Evolutionary conservation across 2,113 vertebrate genomes (phyloP).

Genomic region (Actenoides hombroni): DNA sequence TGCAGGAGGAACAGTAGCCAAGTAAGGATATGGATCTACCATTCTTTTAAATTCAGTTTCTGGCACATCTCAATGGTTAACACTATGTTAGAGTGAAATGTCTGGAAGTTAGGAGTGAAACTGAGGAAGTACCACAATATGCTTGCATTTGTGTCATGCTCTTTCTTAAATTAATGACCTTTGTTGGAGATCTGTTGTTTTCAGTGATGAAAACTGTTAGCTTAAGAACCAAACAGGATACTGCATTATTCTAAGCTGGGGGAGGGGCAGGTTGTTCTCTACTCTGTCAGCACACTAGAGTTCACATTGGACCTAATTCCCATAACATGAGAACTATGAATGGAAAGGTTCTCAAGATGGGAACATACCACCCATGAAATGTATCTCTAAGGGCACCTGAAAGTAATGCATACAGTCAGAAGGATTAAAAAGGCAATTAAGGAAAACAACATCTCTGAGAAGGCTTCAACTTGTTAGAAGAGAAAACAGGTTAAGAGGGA

Average conservation of each 20-base stretch:
- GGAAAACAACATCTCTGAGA: background rate
- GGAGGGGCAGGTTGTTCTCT: background rate
- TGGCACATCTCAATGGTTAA: background rate
- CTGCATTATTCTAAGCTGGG: background rate
- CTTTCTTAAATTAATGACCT: background rate
- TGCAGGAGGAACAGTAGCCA: background rate
- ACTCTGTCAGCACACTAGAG: background rate
- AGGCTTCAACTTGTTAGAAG: background rate
- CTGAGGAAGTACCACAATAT: background rate
- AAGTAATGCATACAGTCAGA: background rate
- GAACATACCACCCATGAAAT: background rate
- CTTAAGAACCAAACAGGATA: background rate
- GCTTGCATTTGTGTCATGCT: background rate
- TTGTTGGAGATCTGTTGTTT: background rate
- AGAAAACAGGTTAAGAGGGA: background rate
- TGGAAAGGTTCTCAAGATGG: background rate
- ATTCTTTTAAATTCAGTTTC: background rate
- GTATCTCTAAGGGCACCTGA: background rate
- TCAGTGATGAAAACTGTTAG: background rate
- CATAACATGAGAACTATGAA: fast-evolving
- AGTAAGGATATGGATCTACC: background rate
- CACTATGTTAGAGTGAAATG: background rate
- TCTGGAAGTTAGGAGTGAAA: background rate
- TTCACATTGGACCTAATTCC: background rate
- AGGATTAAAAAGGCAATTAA: background rate